A percentile compares a stretch with the other conserved stretches of the same genome.
Evolutionary conservation across 2,797 vertebrate genomes (phyloP).

Genomic region (Acanthis flammea): DNA sequence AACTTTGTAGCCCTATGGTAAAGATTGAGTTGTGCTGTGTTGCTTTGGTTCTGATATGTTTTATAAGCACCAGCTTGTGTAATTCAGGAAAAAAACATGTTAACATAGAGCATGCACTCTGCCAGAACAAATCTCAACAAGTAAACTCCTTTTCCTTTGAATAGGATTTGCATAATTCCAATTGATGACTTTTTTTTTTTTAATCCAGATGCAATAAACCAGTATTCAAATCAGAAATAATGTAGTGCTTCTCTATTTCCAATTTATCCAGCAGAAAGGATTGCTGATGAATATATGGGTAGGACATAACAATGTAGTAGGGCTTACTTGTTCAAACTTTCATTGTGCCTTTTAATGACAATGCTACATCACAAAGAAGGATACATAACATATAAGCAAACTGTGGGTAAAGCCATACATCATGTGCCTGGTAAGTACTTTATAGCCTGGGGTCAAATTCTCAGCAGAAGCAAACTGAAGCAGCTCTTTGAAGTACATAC

Average conservation of each 20-base stretch:
- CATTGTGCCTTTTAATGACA: neutral
- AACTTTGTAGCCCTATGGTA: neutral
- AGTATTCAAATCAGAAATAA: neutral
- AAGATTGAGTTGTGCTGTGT: neutral
- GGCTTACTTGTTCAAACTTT: neutral
- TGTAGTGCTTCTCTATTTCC: neutral
- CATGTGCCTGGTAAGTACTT: neutral
- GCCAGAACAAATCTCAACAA: neutral
- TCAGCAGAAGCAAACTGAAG: neutral
- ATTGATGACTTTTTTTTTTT: neutral
- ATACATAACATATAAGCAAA: neutral
- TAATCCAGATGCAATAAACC: neutral
- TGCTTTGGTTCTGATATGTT: neutral
- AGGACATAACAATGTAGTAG: rapidly evolving
- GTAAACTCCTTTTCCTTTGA: neutral
- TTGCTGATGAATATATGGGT: neutral
- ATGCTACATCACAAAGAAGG: neutral
- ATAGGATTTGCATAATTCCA: neutral
- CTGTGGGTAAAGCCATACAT: neutral
- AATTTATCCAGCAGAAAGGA: neutral
- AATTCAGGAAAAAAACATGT: neutral
- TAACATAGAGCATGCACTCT: neutral
- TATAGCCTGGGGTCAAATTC: neutral
- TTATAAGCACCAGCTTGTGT: neutral
- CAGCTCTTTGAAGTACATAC: neutral